Evolutionary conservation across 92 coral and sea anemone genomes (phyloP).

Genomic region (Zoanthus sociatus): DNA sequence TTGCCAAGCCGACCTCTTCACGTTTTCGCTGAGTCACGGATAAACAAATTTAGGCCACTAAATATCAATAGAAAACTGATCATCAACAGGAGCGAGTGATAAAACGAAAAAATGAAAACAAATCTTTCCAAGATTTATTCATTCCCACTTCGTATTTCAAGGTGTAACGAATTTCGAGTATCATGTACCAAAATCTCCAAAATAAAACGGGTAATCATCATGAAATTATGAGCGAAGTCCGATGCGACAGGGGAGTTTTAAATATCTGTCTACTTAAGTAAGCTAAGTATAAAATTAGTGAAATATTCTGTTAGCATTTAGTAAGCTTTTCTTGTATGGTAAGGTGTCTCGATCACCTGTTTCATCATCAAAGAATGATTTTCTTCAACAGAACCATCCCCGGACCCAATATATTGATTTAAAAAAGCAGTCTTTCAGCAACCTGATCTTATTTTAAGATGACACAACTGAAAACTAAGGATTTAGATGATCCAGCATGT

Average conservation of each 20-base stretch:
- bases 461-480: neutral
- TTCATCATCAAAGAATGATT: neutral
- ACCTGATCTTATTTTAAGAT: neutral
- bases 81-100: too few species aligned
- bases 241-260: neutral
- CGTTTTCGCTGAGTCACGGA: neutral
- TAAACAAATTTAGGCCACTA: too few species aligned
- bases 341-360: slow-evolving; percentile 17
- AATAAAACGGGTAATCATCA: neutral
- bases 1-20: neutral
- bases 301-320: slow-evolving; percentile 14
- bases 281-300: slow-evolving; percentile 17
- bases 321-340: neutral
- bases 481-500: neutral
- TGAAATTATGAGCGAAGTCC: neutral
- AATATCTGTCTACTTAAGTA: neutral
- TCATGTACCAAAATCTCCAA: too few species aligned
- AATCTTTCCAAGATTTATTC: too few species aligned
- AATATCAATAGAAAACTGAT: too few species aligned
- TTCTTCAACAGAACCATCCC: neutral
- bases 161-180: too few species aligned
- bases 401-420: neutral
- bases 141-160: too few species aligned
- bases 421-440: neutral
- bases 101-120: too few species aligned